These are phyloP conservation scores for Antennarius maculatus DNA, from an alignment of 2,797 vertebrate species.

Conservation along the genomic window DNA sequence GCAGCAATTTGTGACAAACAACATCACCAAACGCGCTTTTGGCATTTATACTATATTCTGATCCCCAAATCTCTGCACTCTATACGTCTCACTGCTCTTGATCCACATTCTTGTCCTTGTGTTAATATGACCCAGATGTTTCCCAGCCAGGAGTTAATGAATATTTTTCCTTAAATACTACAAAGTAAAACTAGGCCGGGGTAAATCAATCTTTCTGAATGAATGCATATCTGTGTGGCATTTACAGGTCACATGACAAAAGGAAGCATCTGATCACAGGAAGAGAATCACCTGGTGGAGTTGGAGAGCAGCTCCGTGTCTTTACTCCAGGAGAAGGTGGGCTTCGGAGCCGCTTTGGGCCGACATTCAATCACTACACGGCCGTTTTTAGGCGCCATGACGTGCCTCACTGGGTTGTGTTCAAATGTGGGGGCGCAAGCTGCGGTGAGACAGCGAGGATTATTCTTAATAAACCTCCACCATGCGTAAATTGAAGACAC, in stretches of 20 bases:
- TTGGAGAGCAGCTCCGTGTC: constrained; percentile 93
- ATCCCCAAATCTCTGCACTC: constrained; percentile 26
- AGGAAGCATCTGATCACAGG: background rate
- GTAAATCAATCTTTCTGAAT: constrained; percentile 12
- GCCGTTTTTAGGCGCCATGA: constrained; percentile 89
- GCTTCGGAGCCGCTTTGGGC: constrained; percentile 93
- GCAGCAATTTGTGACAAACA: constrained; percentile 37
- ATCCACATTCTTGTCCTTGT: constrained; percentile 11
- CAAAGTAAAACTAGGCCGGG: constrained; percentile 10
- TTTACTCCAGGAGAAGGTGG: constrained; percentile 92
- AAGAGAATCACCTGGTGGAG: constrained; percentile 86
- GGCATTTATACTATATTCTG: constrained; percentile 15
- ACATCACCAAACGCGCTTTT: constrained; percentile 23
- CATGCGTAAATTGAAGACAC: constrained; percentile 16
- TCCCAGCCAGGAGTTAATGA: constrained; percentile 19
- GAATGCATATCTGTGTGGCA: background rate
- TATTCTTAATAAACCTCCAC: constrained; percentile 37
- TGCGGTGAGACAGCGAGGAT: constrained; percentile 65
- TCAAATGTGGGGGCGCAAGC: constrained; percentile 92
- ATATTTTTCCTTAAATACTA: constrained; percentile 20
- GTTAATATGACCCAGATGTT: constrained; percentile 37
- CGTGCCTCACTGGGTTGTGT: constrained; percentile 89
- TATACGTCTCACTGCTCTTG: background rate
- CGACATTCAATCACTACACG: constrained; percentile 92
- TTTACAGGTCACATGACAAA: constrained; percentile 1